Evolutionary conservation across 1,140 invertebrate species (phyloP), one percentile per base, ranked within the genome.

Genomic region (Mizuhopecten yessoensis): DNA sequence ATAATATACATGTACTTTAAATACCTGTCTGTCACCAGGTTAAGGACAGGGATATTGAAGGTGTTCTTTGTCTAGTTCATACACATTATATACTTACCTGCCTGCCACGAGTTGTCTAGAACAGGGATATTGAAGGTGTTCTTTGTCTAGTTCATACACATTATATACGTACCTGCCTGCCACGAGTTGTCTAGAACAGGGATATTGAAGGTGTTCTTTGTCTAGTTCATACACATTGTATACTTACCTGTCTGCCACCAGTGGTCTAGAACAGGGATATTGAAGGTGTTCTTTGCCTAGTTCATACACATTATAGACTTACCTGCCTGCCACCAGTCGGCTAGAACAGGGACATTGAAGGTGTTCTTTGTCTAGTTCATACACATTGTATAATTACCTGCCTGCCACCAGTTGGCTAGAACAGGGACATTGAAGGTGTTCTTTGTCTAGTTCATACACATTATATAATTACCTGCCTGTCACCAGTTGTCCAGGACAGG

Each of bases 401-500:
- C 45, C 34, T 57, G 45, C 45, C 49, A 34, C 33, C 33, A 87
- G 33, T 87, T 86, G n/a, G 36, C n/a, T 11, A 88, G 23, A 87
- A n/a, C 33, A 2, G 33, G 34, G 34, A 87, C 87, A 87, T 13
- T 7, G 23, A 33, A 20, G 10, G 10, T 88, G 15, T 34, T 88
- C 29, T 7, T 33, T 10, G n/a, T n/a, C n/a, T 20, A 86, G n/a
- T n/a, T n/a, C n/a, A n/a, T n/a, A n/a, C n/a, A n/a, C n/a, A n/a
- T n/a, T n/a, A n/a, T 13, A n/a, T n/a, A n/a, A n/a, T 87, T 92
- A 96, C 96, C 96, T 9, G 98, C 99, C 97, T 99, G 99, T 98
- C 99, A 99, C 98, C 98, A 99, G 95, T 99, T 98, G 96, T 99
- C 99, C 33, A 99, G 95, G 13, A 99, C 97, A 0, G 98, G 98